Base-by-base conservation (phyloP, 2,113 vertebrate genomes). In the Oncorhynchus mykiss region DNA sequence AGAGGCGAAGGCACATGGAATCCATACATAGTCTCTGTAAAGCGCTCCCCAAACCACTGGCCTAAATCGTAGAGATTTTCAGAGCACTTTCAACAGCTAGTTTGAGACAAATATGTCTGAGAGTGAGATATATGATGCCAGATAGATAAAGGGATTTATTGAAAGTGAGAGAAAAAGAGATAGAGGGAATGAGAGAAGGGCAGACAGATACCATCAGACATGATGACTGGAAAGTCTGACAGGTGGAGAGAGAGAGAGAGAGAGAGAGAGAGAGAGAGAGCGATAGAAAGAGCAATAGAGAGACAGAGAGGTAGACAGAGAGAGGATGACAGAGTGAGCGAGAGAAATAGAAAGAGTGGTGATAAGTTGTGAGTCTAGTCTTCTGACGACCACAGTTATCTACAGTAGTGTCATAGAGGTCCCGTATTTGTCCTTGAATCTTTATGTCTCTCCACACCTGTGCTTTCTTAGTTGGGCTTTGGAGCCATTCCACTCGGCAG, bases 121-220 rank as follows among this genome's bases (percentile, higher is more conserved):
- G 65, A 29, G 24, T 29, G 64, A 22, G 51, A 67, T 11, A 65
- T 48, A 27, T 31, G 54, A 70, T 54, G 59, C 5, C 59, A 20
- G 14, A 7, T 62, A 62, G 22, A 76, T 7, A 25, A 68, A 67
- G 71, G 4, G 54, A 29, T 16, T 24, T 16, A 57, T 24, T 18
- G 70, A 62, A 62, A 62, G 59, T 62, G n/a, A 4, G 39, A 60
- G 74, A 73, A 51, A 78, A 79, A 78, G 71, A 68, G 24, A 67
- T 49, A 13, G 25, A 39, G 7, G 34, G 34, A 62, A 45, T 31
- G 24, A 24, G 64, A 74, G 60, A n/a, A 66, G 16, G 45, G 67
- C 72, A 78, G 65, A 60, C 71, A 72, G 72, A 82, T 72, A 78
- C 60, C 25, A 67, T 49, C 67, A 78, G 75, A 64, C 7, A 69